Conservation (phyloP, 2,888 invertebrate species). For the Linnaemya tessellans region DNA sequence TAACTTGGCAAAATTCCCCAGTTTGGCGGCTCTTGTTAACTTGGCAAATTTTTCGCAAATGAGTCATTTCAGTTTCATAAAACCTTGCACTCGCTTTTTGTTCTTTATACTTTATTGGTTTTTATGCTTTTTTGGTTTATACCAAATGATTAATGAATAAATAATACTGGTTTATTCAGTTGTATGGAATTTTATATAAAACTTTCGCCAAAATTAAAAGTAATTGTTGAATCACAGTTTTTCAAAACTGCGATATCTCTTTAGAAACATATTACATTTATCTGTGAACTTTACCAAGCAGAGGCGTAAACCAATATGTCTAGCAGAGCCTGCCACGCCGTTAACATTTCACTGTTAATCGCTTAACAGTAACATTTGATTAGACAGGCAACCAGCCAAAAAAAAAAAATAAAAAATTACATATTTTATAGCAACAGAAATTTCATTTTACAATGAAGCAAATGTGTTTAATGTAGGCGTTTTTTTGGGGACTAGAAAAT, state of each 20-base stretch:
- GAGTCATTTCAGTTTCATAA: constrained; percentile 44
- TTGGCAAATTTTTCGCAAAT: constrained; percentile 58
- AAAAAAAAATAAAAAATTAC: neutral
- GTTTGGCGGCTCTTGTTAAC: constrained; percentile 37
- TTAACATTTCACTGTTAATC: no score
- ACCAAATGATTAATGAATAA: neutral
- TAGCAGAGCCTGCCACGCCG: no score
- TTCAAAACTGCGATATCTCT: no score
- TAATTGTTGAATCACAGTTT: no score
- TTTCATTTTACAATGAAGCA: neutral
- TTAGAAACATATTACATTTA: no score
- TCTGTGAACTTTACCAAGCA: no score
- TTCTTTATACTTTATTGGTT: neutral
- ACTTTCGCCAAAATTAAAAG: no score
- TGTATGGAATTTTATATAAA: no score
- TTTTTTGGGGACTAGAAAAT: neutral
- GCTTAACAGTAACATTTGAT: no score
- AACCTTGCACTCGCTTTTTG: constrained; percentile 8
- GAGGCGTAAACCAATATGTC: no score
- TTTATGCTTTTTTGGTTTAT: constrained; percentile 5
- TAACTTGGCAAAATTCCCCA: constrained; percentile 55
- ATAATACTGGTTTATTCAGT: neutral
- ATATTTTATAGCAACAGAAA: neutral
- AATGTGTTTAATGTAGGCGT: constrained; percentile 24
- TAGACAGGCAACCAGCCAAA: neutral